These are phyloP conservation scores for Diorhabda elongata DNA, from an alignment of 1,140 invertebrate genomes.

Conservation along the genomic window DNA sequence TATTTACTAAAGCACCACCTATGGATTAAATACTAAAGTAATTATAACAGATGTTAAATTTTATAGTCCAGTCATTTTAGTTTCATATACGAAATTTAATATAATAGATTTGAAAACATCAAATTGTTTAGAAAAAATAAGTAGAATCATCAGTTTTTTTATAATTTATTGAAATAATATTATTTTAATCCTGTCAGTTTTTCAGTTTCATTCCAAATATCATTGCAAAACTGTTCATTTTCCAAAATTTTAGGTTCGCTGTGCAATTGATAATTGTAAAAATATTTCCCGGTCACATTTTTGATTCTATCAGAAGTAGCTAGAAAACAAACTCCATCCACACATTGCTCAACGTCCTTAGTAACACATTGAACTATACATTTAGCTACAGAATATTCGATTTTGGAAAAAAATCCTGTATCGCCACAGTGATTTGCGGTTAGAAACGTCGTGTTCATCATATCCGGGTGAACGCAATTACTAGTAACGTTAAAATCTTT, in stretches of 20 bases:
- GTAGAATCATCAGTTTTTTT: too few relatives aligned
- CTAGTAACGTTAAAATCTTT: constrained; percentile 44
- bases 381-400: constrained; percentile 1
- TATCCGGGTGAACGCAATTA: constrained; percentile 54
- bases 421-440: neutral
- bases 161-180: too few relatives aligned
- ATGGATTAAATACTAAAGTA: too few relatives aligned
- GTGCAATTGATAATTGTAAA: constrained; percentile 30
- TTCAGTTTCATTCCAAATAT: constrained; percentile 31
- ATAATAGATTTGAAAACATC: too few relatives aligned
- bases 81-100: too few relatives aligned
- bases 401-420: constrained; percentile 9
- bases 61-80: too few relatives aligned
- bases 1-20: too few relatives aligned
- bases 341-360: constrained; percentile 23
- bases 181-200: constrained; percentile 11
- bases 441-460: constrained; percentile 28
- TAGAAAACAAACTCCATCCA: constrained; percentile 23
- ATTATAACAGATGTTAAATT: too few relatives aligned
- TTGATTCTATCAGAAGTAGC: constrained; percentile 37
- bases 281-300: constrained; percentile 46
- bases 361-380: constrained; percentile 16
- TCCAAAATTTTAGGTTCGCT: constrained; percentile 22
- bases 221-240: constrained; percentile 23
- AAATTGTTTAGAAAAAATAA: too few relatives aligned